Evolutionary conservation across 2,113 vertebrate genomes (phyloP), one percentile per base, ranked within the genome.

Genomic region (Otolemur garnettii): DNA sequence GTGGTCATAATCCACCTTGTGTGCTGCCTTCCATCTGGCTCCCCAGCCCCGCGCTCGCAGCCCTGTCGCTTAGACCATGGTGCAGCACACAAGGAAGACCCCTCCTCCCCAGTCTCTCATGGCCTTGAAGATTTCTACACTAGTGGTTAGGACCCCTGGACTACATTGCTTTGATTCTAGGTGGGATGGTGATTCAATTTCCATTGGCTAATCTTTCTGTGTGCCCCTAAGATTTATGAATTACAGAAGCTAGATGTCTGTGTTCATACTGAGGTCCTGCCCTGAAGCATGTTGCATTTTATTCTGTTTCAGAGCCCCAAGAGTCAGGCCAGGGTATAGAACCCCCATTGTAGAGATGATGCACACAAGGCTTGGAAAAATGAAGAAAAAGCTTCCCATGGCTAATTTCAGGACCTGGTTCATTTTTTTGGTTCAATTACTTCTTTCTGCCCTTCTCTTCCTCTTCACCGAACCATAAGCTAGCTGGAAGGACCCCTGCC

Each of bases 41-140:
- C 80, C 33, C 11, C 3, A 12, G 60, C 5, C 7, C 2, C 3
- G 4, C 30, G 19, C 4, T 0, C 33, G 13, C 7, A 68, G 7
- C 26, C 5, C 8, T 6, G 55, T 21, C 21, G 28, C 69, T 64
- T 26, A 10, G 66, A 80, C 17, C 60, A 28, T 0, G 17, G 21
- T 4, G 1, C 42, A 22, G 12, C 28, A 18, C 28, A 35, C 38
- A 21, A 0, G 45, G 75, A 42, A 69, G 35, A 19, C 22, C 26
- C 26, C 33, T 53, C 22, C 26, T 17, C 45, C 33, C 35, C 66
- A 26, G 19, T 21, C n/a, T 19, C 50, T 77, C 33, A 6, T 0
- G 0, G 7, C 28, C 62, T 69, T 68, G 11, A 71, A 53, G 26
- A 53, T 66, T 35, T 89, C 30, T 26, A 33, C 14, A 15, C 1